Base-by-base conservation (phyloP, 2,797 vertebrate genomes). In the Premnoplex brunnescens region DNA sequence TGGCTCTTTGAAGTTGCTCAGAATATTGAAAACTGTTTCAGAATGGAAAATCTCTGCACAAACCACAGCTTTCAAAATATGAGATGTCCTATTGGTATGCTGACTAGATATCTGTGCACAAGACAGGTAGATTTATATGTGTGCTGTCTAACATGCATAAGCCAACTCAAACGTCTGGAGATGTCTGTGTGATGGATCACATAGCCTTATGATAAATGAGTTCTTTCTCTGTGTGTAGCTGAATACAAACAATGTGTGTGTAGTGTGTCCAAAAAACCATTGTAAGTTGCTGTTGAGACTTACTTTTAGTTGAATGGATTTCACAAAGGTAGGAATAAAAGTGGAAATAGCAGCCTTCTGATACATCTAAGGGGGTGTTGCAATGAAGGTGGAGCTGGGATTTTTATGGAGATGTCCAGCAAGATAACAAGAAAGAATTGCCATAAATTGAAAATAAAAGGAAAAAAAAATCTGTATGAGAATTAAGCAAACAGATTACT, bases 131-230 rank as follows among this genome's bases (percentile, higher is more conserved):
- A 88, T 94, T 89, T 89, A 80, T 91, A 62, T 69, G 1, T 24
- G n/a, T 59, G 10, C 77, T 43, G 14, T 46, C 41, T 81, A 88
- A 78, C 26, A 12, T 6, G 18, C 19, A 0, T 44, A 49, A 94
- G 80, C 76, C 83, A 84, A 5, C 73, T 75, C 9, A 2, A 58
- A 81, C 1, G 5, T 77, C 69, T 78, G 81, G 68, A 92, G 85
- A 88, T 91, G 88, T 89, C 91, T 72, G 0, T 2, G 79, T 93
- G 82, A 92, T 94, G 74, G 77, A 95, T 95, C 82, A 59, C 44
- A 55, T 2, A 39, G 69, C 27, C 69, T 69, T 22, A 4, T 84
- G 87, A 88, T 81, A 86, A 93, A 91, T 77, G 64, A 86, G 22
- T 67, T 92, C 30, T 18, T 71, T 78, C 55, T 43, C 7, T 68